A percentile compares a stretch with the other conserved stretches of the same genome.
These are phyloP conservation scores for Pan paniscus DNA, from an alignment of 2,113 vertebrate genomes.

Conservation along the genomic window DNA sequence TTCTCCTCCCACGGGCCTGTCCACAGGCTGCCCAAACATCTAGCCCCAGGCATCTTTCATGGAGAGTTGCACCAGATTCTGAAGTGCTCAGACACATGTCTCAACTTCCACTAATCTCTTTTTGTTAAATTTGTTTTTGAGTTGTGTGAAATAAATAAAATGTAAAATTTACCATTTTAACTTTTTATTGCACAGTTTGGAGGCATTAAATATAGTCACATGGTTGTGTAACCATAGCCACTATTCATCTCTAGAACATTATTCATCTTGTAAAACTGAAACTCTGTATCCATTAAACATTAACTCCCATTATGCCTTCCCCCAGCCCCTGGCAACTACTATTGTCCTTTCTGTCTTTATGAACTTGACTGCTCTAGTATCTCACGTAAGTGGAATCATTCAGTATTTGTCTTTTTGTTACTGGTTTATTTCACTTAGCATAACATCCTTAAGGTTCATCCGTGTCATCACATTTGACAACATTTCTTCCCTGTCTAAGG, in stretches of 20 bases:
- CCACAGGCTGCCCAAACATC: neutral
- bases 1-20: fast-evolving
- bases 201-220: neutral
- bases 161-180: neutral
- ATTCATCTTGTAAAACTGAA: neutral
- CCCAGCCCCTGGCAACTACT: neutral
- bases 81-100: neutral
- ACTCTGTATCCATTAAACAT: neutral
- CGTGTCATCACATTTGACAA: too few species aligned
- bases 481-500: too few species aligned
- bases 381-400: too few species aligned
- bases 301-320: neutral
- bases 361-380: neutral
- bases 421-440: too few species aligned
- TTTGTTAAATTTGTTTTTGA: neutral
- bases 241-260: neutral
- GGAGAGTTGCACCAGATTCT: neutral
- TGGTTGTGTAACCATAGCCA: neutral
- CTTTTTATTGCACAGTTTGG: neutral
- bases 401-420: too few species aligned
- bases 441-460: too few species aligned
- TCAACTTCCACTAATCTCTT: neutral
- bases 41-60: neutral
- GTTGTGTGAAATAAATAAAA: neutral
- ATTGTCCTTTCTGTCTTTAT: too few species aligned